Conservation (phyloP, 2,797 vertebrate species). For the Eulemur albifrons region DNA sequence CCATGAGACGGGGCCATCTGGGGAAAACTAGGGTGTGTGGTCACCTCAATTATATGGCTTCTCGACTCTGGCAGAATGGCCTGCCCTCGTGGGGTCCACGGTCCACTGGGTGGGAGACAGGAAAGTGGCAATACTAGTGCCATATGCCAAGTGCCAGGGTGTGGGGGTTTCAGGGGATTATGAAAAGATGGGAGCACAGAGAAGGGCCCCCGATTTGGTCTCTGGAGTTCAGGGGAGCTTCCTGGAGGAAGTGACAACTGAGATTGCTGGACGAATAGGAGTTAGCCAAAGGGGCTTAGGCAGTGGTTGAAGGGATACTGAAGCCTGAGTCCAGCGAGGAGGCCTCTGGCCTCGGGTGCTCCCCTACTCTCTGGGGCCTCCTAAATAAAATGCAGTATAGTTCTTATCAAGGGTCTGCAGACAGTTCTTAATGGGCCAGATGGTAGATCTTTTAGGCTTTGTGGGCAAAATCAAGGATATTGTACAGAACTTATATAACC, state of each 20-base stretch:
- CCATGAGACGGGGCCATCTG: neutral
- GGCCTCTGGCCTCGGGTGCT: neutral
- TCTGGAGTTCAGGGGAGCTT: neutral
- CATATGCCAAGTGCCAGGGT: neutral
- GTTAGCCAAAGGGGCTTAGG: neutral
- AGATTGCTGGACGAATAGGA: neutral
- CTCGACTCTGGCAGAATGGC: neutral
- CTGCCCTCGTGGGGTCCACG: neutral
- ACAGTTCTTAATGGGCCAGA: neutral
- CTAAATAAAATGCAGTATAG: neutral
- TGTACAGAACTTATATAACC: neutral
- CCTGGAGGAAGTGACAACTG: neutral
- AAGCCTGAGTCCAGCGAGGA: neutral
- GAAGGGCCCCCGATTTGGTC: neutral
- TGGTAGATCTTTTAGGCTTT: neutral
- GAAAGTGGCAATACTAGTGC: neutral
- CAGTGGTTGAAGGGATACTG: too few species aligned
- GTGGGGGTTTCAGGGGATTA: neutral
- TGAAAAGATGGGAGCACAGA: neutral
- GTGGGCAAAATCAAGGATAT: neutral
- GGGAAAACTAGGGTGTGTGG: neutral
- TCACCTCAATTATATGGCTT: neutral
- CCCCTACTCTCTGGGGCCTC: neutral
- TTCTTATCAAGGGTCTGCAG: neutral
- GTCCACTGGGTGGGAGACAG: neutral